Evolutionary conservation across 2,888 invertebrate genomes (phyloP).

Genomic region (Emmelina monodactyla): DNA sequence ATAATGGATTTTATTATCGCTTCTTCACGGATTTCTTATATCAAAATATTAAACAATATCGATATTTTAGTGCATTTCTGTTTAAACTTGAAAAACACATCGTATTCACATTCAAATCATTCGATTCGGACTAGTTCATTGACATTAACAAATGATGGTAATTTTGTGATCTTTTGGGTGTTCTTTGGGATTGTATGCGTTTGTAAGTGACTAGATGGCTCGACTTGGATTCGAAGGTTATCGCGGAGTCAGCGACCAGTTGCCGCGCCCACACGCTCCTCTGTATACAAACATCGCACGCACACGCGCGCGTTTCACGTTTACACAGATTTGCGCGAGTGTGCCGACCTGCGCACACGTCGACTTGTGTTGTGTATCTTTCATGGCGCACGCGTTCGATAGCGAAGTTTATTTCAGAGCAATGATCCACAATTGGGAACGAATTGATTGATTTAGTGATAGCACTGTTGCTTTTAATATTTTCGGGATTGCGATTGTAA

Average conservation of each 20-base stretch:
- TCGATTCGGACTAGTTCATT: neutral
- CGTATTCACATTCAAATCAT: slow-evolving; percentile 7
- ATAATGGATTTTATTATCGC: too few relatives aligned
- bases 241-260: slow-evolving; percentile 61
- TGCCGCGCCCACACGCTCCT: slow-evolving; percentile 51
- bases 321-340: slow-evolving; percentile 11
- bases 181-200: neutral
- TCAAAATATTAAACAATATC: too few relatives aligned
- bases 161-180: neutral
- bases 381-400: slow-evolving; percentile 33
- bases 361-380: slow-evolving; percentile 21
- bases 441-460: too few relatives aligned
- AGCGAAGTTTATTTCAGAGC: slow-evolving; percentile 37
- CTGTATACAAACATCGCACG: slow-evolving; percentile 44
- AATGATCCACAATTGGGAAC: slow-evolving; percentile 34
- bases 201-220: slow-evolving; percentile 22
- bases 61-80: too few relatives aligned
- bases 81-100: too few relatives aligned
- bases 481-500: too few relatives aligned
- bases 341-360: slow-evolving; percentile 20
- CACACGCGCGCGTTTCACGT: slow-evolving; percentile 22
- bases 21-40: too few relatives aligned
- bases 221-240: slow-evolving; percentile 58
- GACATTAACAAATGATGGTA: neutral
- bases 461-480: too few relatives aligned